These are phyloP conservation scores for Columba janthina DNA, from an alignment of 2,113 vertebrate species.

Conservation along the genomic window DNA sequence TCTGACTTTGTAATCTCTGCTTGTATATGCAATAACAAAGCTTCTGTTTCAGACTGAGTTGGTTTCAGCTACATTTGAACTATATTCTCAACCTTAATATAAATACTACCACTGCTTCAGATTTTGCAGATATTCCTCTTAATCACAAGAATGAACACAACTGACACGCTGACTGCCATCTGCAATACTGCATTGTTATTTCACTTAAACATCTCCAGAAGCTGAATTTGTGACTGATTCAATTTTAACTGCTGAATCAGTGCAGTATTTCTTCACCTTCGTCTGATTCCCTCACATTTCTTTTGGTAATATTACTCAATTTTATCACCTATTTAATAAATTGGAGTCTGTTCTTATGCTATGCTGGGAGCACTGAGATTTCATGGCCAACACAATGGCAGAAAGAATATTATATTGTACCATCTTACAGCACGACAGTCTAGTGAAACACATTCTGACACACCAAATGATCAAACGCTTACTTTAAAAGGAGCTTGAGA, in stretches of 20 bases:
- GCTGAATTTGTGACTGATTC: not conserved
- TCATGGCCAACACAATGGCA: not conserved
- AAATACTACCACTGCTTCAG: not conserved
- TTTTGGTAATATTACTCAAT: not conserved
- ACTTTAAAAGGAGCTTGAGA: slow-evolving; percentile 33
- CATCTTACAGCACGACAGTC: not conserved
- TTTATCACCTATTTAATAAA: not conserved
- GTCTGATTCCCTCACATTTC: not conserved
- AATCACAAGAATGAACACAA: not conserved
- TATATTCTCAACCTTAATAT: not conserved
- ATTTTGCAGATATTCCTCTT: not conserved
- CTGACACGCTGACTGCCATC: not conserved
- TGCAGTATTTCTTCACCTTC: not conserved
- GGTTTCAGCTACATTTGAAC: not conserved
- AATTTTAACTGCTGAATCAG: not conserved
- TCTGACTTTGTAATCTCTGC: not conserved
- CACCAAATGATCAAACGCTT: not conserved
- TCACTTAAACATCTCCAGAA: not conserved
- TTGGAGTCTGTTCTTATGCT: not conserved
- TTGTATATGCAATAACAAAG: not conserved
- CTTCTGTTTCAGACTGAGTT: not conserved
- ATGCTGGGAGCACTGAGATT: not conserved
- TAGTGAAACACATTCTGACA: not conserved
- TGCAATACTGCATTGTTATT: not conserved
- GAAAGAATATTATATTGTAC: not conserved